phyloP scores from a whole-genome alignment of 30 jellyfish, hydroid and myxozoan genomes.

The Pseudorhiza aurosa region DNA sequence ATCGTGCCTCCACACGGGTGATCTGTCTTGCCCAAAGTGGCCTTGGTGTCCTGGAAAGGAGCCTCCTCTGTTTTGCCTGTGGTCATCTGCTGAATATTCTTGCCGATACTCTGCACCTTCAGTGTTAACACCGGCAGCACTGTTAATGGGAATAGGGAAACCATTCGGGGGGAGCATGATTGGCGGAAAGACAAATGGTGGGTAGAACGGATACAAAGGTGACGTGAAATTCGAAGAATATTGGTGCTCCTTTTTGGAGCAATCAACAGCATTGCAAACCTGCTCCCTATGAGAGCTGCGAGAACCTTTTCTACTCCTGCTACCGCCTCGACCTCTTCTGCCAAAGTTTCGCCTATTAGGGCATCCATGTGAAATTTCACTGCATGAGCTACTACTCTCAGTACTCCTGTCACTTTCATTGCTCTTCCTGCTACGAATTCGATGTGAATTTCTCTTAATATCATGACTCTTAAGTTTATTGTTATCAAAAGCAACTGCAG shows the following conservation, averaged over 20 bases:
- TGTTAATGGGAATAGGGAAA: background rate
- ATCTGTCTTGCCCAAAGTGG: background rate
- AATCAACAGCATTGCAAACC: background rate
- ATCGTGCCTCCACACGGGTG: background rate
- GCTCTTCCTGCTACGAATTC: too few relatives aligned
- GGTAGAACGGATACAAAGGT: background rate
- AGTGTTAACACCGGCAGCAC: too few relatives aligned
- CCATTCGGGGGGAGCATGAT: conserved; percentile 26
- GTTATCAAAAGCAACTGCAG: too few relatives aligned
- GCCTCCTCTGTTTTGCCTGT: background rate
- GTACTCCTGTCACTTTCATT: too few relatives aligned
- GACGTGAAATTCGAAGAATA: background rate
- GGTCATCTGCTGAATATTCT: background rate
- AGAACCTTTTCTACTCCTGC: background rate
- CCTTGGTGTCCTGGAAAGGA: conserved; percentile 3
- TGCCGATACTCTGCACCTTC: too few relatives aligned
- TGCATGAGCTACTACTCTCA: too few relatives aligned
- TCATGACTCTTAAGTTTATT: too few relatives aligned
- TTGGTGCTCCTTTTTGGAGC: background rate
- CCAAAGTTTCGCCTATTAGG: background rate
- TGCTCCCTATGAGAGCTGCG: background rate
- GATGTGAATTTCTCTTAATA: too few relatives aligned
- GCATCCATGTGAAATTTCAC: background rate
- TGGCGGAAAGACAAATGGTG: background rate
- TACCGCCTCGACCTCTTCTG: conserved; percentile 1